Evolutionary conservation across 2,888 invertebrate species (phyloP).

Genomic region (Trachelus iudaicus): DNA sequence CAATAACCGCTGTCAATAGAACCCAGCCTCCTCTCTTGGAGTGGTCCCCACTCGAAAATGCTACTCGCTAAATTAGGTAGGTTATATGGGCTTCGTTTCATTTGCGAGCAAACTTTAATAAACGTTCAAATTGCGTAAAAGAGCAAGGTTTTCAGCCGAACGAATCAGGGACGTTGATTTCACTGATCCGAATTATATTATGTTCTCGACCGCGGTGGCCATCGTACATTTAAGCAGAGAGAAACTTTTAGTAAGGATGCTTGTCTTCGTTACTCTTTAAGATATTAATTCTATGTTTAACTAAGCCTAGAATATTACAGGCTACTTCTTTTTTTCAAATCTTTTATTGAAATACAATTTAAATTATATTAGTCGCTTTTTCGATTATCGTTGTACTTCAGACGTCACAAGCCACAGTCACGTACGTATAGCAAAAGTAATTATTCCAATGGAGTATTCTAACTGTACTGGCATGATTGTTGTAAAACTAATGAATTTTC

Average conservation of each 20-base stretch:
- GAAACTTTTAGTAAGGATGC: neutral
- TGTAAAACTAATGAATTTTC: neutral
- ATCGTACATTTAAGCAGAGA: neutral
- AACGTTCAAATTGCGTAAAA: slow-evolving; percentile 67
- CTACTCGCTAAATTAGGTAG: slow-evolving; percentile 67
- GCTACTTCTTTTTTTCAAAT: neutral
- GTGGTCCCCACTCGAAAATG: slow-evolving; percentile 65
- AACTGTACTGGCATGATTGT: neutral
- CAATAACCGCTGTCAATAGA: slow-evolving; percentile 67
- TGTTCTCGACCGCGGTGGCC: neutral
- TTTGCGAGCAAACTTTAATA: slow-evolving; percentile 67
- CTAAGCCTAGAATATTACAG: neutral
- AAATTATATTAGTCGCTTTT: neutral
- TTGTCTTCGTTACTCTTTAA: neutral
- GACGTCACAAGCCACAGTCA: neutral
- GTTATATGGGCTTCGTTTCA: slow-evolving; percentile 67
- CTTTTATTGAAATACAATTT: neutral
- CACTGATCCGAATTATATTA: slow-evolving; percentile 17
- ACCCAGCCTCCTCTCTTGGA: slow-evolving; percentile 54
- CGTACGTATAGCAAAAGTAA: neutral
- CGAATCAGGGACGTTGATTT: slow-evolving; percentile 29
- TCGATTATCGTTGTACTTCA: neutral
- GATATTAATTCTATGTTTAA: neutral
- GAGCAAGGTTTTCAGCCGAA: slow-evolving; percentile 66
- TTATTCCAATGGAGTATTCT: neutral